Evolutionary conservation across 1,140 invertebrate species (phyloP).

Genomic region (Pseudomyrmex flavicornis): DNA sequence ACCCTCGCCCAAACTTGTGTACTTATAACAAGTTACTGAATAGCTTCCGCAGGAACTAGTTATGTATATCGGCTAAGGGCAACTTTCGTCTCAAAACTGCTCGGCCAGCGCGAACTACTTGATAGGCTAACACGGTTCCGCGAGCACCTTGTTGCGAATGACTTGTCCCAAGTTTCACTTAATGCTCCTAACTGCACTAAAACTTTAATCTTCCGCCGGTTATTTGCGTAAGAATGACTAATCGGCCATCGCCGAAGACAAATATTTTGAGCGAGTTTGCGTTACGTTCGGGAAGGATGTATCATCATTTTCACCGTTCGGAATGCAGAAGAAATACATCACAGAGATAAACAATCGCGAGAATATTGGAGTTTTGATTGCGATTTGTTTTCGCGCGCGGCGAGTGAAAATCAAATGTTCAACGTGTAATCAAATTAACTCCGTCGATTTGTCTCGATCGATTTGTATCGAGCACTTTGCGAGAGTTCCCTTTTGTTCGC

Average conservation of each 20-base stretch:
- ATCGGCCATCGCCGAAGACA: not conserved
- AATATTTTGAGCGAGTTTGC: slow-evolving; percentile 2
- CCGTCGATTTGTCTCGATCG: too few relatives aligned
- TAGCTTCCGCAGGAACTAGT: slow-evolving; percentile 11
- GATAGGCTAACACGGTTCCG: slow-evolving; percentile 59
- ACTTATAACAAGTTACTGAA: slow-evolving; percentile 29
- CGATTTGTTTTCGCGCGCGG: too few relatives aligned
- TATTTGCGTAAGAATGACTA: slow-evolving; percentile 59
- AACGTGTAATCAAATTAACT: too few relatives aligned
- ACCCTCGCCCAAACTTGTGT: slow-evolving; percentile 6
- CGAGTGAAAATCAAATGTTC: too few relatives aligned
- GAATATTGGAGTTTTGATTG: too few relatives aligned
- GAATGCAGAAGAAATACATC: not conserved
- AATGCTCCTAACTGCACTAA: slow-evolving; percentile 47
- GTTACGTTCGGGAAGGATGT: not conserved
- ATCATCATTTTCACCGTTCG: not conserved
- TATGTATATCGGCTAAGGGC: slow-evolving; percentile 39
- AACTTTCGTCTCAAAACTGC: slow-evolving; percentile 43
- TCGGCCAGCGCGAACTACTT: slow-evolving; percentile 62
- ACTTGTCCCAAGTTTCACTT: slow-evolving; percentile 49
- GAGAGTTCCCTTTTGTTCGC: too few relatives aligned
- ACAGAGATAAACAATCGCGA: not conserved
- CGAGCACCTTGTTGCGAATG: slow-evolving; percentile 44
- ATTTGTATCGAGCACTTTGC: too few relatives aligned
- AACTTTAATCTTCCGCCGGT: slow-evolving; percentile 28